phyloP scores from a whole-genome alignment of 2,888 invertebrate species.

The Creontiades dilutus region DNA sequence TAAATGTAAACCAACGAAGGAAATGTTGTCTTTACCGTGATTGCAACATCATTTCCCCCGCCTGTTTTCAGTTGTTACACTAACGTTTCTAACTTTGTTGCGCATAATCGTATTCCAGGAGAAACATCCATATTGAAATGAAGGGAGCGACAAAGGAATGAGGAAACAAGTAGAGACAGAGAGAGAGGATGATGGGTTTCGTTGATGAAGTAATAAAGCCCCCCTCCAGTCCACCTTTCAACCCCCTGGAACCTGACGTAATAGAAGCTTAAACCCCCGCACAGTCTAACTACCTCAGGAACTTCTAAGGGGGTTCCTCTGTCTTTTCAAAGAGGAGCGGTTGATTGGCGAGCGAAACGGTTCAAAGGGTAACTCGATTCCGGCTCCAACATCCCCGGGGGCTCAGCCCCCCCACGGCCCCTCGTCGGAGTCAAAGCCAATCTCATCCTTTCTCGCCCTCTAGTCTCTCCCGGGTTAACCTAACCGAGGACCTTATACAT shows the following conservation, averaged over 20 bases:
- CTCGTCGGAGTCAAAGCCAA: slow-evolving; percentile 29
- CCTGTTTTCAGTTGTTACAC: not conserved
- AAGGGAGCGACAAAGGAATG: slow-evolving; percentile 59
- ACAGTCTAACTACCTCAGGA: slow-evolving; percentile 59
- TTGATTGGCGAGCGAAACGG: slow-evolving; percentile 54
- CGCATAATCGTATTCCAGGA: slow-evolving; percentile 23
- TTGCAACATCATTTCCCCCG: not conserved
- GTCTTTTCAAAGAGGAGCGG: slow-evolving; percentile 41
- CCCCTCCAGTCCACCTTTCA: not conserved
- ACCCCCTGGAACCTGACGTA: slow-evolving; percentile 34
- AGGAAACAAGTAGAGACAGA: slow-evolving; percentile 30
- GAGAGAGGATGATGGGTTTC: slow-evolving; percentile 55
- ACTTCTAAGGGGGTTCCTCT: slow-evolving; percentile 46
- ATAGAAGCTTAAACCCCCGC: slow-evolving; percentile 53
- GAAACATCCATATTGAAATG: slow-evolving; percentile 62
- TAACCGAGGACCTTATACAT: slow-evolving; percentile 60
- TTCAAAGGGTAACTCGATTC: slow-evolving; percentile 62
- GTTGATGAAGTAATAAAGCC: slow-evolving; percentile 61
- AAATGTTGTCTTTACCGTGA: not conserved
- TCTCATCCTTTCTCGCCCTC: slow-evolving; percentile 61
- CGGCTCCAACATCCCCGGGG: slow-evolving; percentile 47
- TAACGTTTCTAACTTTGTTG: slow-evolving; percentile 43
- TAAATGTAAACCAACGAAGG: no score
- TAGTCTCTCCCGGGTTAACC: slow-evolving; percentile 36
- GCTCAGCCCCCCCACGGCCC: not conserved